Evolutionary conservation across 2,888 invertebrate genomes (phyloP).

Genomic region (Esperia sulphurella): DNA sequence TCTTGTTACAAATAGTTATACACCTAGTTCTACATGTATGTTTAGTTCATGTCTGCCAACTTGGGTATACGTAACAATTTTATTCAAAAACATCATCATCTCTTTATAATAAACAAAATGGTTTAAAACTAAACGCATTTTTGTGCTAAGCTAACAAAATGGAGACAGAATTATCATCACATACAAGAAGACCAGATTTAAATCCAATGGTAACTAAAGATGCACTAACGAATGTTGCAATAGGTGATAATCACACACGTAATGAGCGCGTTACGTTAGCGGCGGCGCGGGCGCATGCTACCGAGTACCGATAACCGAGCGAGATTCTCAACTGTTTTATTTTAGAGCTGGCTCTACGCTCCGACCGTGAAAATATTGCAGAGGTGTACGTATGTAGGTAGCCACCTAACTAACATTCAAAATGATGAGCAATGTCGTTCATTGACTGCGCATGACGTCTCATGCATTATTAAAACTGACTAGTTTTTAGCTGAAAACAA

Average conservation of each 20-base stretch:
- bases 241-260: constrained; percentile 43
- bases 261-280: constrained; percentile 37
- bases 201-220: neutral
- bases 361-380: constrained; percentile 67
- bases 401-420: constrained; percentile 33
- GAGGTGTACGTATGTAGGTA: constrained; percentile 33
- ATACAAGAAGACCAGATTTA: neutral
- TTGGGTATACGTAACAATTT: no score
- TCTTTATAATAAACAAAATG: neutral
- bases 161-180: constrained; percentile 3
- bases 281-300: constrained; percentile 15
- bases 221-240: constrained; percentile 8
- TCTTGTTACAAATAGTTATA: no score
- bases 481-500: constrained; percentile 23
- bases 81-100: no score
- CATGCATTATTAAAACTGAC: constrained; percentile 21
- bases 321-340: constrained; percentile 72
- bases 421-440: constrained; percentile 57
- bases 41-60: no score
- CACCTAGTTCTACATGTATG: no score
- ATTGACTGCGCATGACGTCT: constrained; percentile 46
- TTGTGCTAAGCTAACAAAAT: neutral
- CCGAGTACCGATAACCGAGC: constrained; percentile 57
- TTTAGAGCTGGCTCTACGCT: constrained; percentile 61
- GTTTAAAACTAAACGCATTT: neutral